Evolutionary conservation across 2,797 vertebrate genomes (phyloP).

Genomic region (Loris lydekkerianus): DNA sequence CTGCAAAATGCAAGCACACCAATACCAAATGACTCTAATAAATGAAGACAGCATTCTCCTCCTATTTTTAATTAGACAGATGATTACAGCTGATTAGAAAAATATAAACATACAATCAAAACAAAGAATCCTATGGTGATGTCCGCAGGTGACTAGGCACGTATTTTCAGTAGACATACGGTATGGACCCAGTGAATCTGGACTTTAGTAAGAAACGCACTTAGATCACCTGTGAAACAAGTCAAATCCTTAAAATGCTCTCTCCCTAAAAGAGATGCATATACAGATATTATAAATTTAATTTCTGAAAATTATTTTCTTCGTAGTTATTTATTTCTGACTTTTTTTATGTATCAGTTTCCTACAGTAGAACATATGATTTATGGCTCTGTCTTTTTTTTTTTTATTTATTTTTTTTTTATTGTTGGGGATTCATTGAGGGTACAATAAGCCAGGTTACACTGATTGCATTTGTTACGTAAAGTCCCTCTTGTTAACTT

Average conservation of each 20-base stretch:
- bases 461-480: too few relatives aligned
- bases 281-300: background rate
- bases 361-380: background rate
- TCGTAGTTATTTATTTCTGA: background rate
- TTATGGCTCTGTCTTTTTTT: background rate
- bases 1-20: background rate
- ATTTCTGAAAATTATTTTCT: background rate
- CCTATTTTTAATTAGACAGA: slow-evolving; percentile 2
- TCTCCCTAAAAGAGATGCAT: background rate
- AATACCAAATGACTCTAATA: background rate
- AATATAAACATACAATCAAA: background rate
- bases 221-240: background rate
- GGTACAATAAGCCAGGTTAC: too few relatives aligned
- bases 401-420: too few relatives aligned
- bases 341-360: background rate
- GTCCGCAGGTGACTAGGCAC: background rate
- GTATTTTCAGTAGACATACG: background rate
- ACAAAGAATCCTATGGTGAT: background rate
- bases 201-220: background rate
- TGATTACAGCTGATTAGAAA: background rate
- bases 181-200: background rate
- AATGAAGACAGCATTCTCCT: background rate
- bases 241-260: background rate
- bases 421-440: too few relatives aligned
- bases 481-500: background rate